Conservation (phyloP, 2,797 vertebrate species). For the Parauchenoglanis punctatus region DNA sequence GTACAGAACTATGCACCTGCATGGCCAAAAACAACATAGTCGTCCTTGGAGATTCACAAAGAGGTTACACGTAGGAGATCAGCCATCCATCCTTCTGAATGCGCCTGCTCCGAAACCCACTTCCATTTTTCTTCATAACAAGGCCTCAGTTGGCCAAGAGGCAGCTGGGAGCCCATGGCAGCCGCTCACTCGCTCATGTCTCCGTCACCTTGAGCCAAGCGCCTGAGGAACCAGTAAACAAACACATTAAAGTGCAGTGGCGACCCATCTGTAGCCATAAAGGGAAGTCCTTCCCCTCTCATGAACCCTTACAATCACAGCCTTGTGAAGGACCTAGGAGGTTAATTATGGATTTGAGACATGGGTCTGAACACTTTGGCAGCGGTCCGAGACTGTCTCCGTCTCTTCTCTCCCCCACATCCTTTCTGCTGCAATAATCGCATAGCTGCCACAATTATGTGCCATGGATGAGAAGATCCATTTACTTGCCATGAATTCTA, state of each 20-base stretch:
- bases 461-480: conserved; percentile 66
- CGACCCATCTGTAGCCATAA: conserved; percentile 72
- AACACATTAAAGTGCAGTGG: conserved; percentile 69
- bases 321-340: conserved; percentile 71
- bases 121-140: conserved; percentile 64
- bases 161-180: conserved; percentile 35
- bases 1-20: conserved; percentile 43
- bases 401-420: conserved; percentile 38
- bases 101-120: conserved; percentile 36
- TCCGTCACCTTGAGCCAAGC: conserved; percentile 64
- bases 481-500: conserved; percentile 74
- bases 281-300: conserved; percentile 58
- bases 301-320: conserved; percentile 60
- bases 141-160: conserved; percentile 58
- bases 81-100: conserved; percentile 57
- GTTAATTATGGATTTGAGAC: conserved; percentile 78
- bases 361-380: conserved; percentile 69
- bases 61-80: conserved; percentile 49
- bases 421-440: conserved; percentile 60
- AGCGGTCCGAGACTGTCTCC: conserved; percentile 56
- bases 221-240: conserved; percentile 71
- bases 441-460: conserved; percentile 71
- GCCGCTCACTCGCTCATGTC: conserved; percentile 47
- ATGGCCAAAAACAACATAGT: conserved; percentile 53
- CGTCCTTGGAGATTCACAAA: conserved; percentile 58